phyloP scores from a whole-genome alignment of 2,888 invertebrate genomes.

The Timema cristinae region DNA sequence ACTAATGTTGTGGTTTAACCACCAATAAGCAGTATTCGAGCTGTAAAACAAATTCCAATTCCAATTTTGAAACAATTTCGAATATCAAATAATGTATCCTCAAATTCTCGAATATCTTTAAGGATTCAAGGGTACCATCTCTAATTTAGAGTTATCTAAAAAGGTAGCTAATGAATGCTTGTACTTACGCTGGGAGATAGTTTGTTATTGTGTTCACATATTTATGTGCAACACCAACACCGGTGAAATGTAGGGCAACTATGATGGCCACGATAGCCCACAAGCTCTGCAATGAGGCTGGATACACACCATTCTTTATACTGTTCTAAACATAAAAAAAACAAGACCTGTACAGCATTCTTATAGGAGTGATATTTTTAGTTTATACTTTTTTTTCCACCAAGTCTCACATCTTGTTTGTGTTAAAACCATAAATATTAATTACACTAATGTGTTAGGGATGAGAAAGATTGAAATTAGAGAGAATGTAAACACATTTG shows the following conservation, averaged over 20 bases:
- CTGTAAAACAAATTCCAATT: not conserved
- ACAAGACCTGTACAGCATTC: conserved; percentile 11
- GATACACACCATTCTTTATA: conserved; percentile 92
- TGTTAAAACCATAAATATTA: not conserved
- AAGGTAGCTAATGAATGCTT: not conserved
- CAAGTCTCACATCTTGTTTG: not conserved
- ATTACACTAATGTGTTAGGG: not conserved
- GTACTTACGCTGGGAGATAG: conserved; percentile 68
- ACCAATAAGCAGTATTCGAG: not conserved
- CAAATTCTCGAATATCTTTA: no score
- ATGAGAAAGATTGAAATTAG: not conserved
- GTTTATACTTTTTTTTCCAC: no score
- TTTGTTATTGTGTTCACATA: conserved; percentile 69
- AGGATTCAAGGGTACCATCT: no score
- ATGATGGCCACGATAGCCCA: conserved; percentile 79
- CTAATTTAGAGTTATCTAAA: no score
- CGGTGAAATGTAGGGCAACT: conserved; percentile 73
- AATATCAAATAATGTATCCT: not conserved
- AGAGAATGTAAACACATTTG: no score
- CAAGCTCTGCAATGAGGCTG: conserved; percentile 86
- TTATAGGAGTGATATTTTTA: no score
- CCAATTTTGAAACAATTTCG: not conserved
- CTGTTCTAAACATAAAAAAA: conserved; percentile 70
- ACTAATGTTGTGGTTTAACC: no score
- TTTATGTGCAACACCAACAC: conserved; percentile 77